phyloP scores from a whole-genome alignment of 2,888 invertebrate species.

The Nymphalis c-album region DNA sequence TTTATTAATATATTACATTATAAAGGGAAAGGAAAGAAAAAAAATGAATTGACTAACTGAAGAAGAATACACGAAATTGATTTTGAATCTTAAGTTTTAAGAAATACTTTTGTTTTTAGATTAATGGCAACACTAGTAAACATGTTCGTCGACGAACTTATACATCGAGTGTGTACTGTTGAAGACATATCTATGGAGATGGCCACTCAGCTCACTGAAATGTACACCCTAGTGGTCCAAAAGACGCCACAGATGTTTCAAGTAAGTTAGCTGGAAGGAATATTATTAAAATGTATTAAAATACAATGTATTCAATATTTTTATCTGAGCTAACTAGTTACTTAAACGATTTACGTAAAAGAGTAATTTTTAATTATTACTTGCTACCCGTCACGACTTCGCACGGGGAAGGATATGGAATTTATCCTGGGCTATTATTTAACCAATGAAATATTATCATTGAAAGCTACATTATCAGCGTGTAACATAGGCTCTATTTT shows the following conservation, averaged over 20 bases:
- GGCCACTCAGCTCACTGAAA: slow-evolving; percentile 88
- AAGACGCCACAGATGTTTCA: slow-evolving; percentile 88
- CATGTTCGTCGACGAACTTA: slow-evolving; percentile 85
- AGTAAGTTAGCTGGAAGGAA: slow-evolving; percentile 55
- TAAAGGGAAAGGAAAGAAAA: too few species aligned
- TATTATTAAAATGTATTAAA: neutral
- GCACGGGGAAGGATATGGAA: too few species aligned
- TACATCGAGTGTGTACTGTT: slow-evolving; percentile 84
- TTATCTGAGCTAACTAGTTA: too few species aligned
- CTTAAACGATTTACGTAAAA: neutral
- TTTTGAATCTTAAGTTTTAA: neutral
- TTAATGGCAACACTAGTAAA: slow-evolving; percentile 84
- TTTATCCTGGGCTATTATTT: too few species aligned
- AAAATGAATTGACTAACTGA: too few species aligned
- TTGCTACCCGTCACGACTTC: too few species aligned
- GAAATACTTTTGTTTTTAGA: slow-evolving; percentile 44
- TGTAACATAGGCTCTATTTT: too few species aligned
- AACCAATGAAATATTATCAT: too few species aligned
- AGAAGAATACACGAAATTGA: too few species aligned
- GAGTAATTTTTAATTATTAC: neutral
- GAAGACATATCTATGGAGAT: slow-evolving; percentile 94
- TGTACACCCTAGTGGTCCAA: slow-evolving; percentile 86
- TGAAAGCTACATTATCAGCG: too few species aligned
- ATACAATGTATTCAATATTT: too few species aligned
- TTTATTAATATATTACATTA: too few species aligned